phyloP scores from a whole-genome alignment of 2,113 vertebrate genomes.

The Peucedramus taeniatus region DNA sequence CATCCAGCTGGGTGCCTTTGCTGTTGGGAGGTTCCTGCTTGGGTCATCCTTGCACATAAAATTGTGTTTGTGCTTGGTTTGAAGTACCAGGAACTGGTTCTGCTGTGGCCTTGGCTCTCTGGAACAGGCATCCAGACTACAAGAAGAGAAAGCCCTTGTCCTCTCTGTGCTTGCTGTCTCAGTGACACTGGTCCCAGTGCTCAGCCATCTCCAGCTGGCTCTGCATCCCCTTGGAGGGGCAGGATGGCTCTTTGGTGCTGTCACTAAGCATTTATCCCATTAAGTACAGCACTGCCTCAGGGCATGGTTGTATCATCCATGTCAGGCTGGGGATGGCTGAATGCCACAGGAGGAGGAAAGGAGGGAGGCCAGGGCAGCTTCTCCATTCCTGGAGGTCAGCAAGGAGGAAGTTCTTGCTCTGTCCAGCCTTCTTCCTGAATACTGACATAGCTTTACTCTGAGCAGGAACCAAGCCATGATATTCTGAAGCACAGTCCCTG shows the following conservation, averaged over 20 bases:
- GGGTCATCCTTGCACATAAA: not conserved
- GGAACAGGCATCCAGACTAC: not conserved
- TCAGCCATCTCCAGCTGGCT: not conserved
- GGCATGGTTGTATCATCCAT: not conserved
- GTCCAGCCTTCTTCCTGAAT: not conserved
- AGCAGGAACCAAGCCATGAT: not conserved
- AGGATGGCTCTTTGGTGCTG: not conserved
- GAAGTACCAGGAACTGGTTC: not conserved
- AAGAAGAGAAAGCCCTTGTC: not conserved
- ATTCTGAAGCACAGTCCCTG: not conserved
- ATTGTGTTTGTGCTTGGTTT: not conserved
- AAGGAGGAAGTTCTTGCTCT: not conserved
- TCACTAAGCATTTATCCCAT: slow-evolving; percentile 8
- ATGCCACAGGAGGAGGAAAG: not conserved
- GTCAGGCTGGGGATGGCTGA: not conserved
- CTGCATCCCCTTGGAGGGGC: not conserved
- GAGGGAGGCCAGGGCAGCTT: not conserved
- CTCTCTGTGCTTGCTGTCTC: not conserved
- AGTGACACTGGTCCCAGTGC: not conserved
- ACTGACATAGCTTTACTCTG: not conserved
- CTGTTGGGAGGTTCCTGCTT: not conserved
- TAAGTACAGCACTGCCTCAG: not conserved
- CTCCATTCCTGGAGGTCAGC: not conserved
- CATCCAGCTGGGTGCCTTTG: not conserved
- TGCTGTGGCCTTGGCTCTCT: not conserved